Percentiles rank a stretch among this genome's conserved stretches.
Evolutionary conservation across 2,888 invertebrate genomes (phyloP).

Genomic region (Pogonocherus hispidulus): DNA sequence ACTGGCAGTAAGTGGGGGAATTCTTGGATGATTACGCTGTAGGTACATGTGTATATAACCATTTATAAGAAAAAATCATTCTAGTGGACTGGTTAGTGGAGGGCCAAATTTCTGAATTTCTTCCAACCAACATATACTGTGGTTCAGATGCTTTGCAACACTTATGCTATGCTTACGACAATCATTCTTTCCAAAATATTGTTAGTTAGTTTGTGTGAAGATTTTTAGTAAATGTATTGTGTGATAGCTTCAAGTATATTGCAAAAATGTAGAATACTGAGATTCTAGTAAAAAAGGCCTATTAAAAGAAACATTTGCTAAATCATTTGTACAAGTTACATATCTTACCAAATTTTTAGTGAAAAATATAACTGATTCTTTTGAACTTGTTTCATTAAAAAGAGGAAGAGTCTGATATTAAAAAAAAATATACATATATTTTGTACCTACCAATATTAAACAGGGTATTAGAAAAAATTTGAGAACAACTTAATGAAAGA

Average conservation of each 20-base stretch:
- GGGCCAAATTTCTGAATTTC: slow-evolving; percentile 29
- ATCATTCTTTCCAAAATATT: slow-evolving; percentile 13
- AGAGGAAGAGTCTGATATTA: neutral
- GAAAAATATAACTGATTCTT: neutral
- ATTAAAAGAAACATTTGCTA: neutral
- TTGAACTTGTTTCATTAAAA: neutral
- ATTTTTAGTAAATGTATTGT: neutral
- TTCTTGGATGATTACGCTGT: too few relatives aligned
- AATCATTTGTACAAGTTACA: neutral
- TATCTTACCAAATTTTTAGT: neutral
- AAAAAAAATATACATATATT: neutral
- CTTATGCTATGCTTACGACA: slow-evolving; percentile 29
- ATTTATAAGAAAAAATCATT: slow-evolving; percentile 15
- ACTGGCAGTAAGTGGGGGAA: too few relatives aligned
- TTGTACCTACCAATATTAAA: neutral
- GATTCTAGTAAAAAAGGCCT: neutral
- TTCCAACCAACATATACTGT: slow-evolving; percentile 16
- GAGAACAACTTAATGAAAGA: neutral
- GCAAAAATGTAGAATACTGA: slow-evolving; percentile 1
- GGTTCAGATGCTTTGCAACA: slow-evolving; percentile 16
- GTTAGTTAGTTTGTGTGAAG: slow-evolving; percentile 10
- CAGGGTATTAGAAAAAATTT: slow-evolving; percentile 2
- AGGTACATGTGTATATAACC: slow-evolving; percentile 30
- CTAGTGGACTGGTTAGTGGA: slow-evolving; percentile 24
- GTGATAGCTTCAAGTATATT: slow-evolving; percentile 27